These are phyloP conservation scores for Amblyopsis rosae DNA, from an alignment of 2,113 vertebrate genomes.

Conservation along the genomic window DNA sequence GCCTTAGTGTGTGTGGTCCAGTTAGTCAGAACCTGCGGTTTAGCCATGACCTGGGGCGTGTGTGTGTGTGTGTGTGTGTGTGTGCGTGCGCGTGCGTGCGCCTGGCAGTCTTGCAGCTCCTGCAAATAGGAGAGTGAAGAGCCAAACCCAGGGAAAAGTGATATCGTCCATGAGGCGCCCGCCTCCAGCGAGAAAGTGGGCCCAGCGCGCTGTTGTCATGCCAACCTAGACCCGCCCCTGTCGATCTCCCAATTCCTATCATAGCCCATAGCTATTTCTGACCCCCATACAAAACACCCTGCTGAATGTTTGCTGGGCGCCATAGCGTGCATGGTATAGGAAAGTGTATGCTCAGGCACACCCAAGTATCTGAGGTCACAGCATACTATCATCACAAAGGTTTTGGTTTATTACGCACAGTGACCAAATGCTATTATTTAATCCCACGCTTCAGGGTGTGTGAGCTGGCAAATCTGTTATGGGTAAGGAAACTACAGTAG, in stretches of 20 bases:
- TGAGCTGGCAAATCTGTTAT: too few relatives aligned
- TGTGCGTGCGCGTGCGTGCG: constrained; percentile 5
- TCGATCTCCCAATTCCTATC: constrained; percentile 47
- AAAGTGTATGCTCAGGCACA: too few relatives aligned
- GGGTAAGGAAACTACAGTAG: too few relatives aligned
- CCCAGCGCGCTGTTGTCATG: constrained; percentile 18
- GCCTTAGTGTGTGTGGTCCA: constrained; percentile 61
- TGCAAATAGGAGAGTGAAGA: constrained; percentile 27
- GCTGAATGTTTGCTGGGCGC: constrained; percentile 21
- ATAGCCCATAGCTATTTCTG: constrained; percentile 54
- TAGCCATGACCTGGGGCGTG: constrained; percentile 51
- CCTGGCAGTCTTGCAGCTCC: neutral
- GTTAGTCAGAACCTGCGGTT: constrained; percentile 54
- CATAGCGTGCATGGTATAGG: too few relatives aligned
- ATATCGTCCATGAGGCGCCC: constrained; percentile 54
- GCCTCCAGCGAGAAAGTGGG: constrained; percentile 43
- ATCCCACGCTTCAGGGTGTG: too few relatives aligned
- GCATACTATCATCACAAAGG: too few relatives aligned
- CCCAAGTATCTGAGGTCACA: too few relatives aligned
- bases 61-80: constrained; percentile 13
- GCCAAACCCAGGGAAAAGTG: constrained; percentile 53
- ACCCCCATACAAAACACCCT: constrained; percentile 45
- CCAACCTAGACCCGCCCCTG: constrained; percentile 16
- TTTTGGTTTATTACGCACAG: too few relatives aligned
- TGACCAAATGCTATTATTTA: too few relatives aligned